Conservation (phyloP, 2,797 vertebrate genomes). For the Hippocampus kuda region DNA sequence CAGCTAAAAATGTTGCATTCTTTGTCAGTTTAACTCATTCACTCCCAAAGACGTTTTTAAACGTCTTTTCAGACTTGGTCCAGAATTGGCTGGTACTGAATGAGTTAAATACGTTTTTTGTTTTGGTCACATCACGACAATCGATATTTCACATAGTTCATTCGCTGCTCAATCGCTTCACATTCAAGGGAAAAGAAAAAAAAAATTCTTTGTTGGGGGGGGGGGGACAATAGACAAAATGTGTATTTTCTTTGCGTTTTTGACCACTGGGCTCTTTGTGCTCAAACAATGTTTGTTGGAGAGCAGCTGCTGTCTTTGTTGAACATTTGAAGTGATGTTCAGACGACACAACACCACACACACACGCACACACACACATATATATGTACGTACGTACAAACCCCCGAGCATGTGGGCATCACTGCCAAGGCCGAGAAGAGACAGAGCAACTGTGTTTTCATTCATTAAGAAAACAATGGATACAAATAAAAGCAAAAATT, state of each 20-base stretch:
- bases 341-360: constrained; percentile 17
- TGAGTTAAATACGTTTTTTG: neutral
- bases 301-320: constrained; percentile 61
- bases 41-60: too few species aligned
- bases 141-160: neutral
- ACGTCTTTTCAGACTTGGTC: too few species aligned
- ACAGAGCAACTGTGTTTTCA: constrained; percentile 7
- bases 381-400: neutral
- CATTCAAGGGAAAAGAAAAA: constrained; percentile 9
- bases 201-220: constrained; percentile 2
- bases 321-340: constrained; percentile 25
- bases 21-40: too few species aligned
- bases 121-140: neutral
- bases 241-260: constrained; percentile 64
- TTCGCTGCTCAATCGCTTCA: constrained; percentile 10
- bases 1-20: too few species aligned
- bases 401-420: constrained; percentile 28
- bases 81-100: too few species aligned
- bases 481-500: neutral
- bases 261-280: constrained; percentile 72
- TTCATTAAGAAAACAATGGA: neutral
- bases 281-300: constrained; percentile 60
- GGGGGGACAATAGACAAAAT: constrained; percentile 25
- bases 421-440: constrained; percentile 35
- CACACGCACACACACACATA: neutral